Evolutionary conservation across 2,113 vertebrate genomes (phyloP).

Genomic region (Cephalopholis sonnerati): DNA sequence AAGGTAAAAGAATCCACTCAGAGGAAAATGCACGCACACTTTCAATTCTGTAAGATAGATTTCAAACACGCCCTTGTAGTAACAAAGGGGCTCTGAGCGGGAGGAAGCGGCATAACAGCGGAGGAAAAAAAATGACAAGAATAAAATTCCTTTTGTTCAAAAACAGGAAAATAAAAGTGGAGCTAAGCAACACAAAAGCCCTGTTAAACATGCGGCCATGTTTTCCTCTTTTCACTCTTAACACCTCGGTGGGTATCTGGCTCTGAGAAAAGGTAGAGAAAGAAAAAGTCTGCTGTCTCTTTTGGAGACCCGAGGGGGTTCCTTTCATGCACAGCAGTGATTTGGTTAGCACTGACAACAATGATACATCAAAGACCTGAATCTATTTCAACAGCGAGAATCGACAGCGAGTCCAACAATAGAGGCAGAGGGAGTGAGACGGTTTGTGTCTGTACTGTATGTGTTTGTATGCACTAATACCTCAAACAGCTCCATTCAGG

Average conservation of each 20-base stretch:
- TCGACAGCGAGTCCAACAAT: conserved; percentile 35
- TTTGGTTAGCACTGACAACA: conserved; percentile 82
- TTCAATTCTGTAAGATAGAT: conserved; percentile 56
- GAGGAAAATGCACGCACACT: conserved; percentile 12
- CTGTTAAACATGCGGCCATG: conserved; percentile 54
- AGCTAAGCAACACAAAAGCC: conserved; percentile 55
- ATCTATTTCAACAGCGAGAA: conserved; percentile 69
- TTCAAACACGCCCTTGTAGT: conserved; percentile 54
- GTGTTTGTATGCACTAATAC: conserved; percentile 15
- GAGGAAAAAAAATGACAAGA: conserved; percentile 33
- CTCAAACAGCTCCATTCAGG: conserved; percentile 18
- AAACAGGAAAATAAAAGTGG: conserved; percentile 59
- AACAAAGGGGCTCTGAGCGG: conserved; percentile 44
- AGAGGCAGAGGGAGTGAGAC: conserved; percentile 2
- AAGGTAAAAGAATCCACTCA: conserved; percentile 45
- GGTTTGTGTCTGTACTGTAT: not conserved
- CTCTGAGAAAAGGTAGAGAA: conserved; percentile 47
- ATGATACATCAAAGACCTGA: conserved; percentile 80
- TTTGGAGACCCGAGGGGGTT: conserved; percentile 63
- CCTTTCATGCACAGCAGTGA: conserved; percentile 73
- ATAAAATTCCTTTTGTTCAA: conserved; percentile 47
- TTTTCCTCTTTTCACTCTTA: conserved; percentile 51
- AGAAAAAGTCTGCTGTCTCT: conserved; percentile 60
- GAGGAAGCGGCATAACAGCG: conserved; percentile 2
- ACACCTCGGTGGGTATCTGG: conserved; percentile 60